Base-by-base conservation (phyloP, 2,797 vertebrate genomes). In the Sciaenops ocellatus region DNA sequence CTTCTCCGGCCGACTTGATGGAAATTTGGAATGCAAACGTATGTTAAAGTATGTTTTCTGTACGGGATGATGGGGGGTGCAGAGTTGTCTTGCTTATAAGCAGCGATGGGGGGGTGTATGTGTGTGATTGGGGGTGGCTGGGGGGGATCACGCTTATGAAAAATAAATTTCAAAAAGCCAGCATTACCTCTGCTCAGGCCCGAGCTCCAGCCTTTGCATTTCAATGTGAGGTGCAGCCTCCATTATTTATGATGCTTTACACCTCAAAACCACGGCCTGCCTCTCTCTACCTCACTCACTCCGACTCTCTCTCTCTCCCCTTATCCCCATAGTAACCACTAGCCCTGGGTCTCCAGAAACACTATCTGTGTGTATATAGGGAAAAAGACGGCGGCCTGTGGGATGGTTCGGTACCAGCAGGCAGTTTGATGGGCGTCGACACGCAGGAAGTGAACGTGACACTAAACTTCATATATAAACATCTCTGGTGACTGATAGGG, bases 171-270 rank as follows among this genome's bases (percentile, higher is more conserved):
- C 89, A 94, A 94, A 95, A 94, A 94, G 90, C 93, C 93, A 93
- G 94, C 91, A 95, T 94, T 91, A 93, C 93, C 94, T 93, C 91
- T 92, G 90, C 83, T 90, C 92, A 93, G 90, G 90, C 93, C 93
- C 69, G 85, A 87, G 90, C 91, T 91, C 84, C 83, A 93, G 91
- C 92, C 94, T 94, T 95, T 96, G 95, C 95, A 96, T 96, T 96
- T 95, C 95, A 96, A 96, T 95, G 94, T 87, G 90, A 94, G 91
- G 90, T 88, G 88, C 89, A 91, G 90, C 90, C 92, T 95, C 93
- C 94, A 96, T 96, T 95, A 96, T 96, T 96, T 95, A 96, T 95
- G 92, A 94, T 73, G 91, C 93, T 95, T 95, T 94, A 95, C 94
- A 94, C 93, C 92, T 95, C 94, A 94, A 95, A 94, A 94, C 92